These are phyloP conservation scores for Drosophila kokeensis DNA, from an alignment of 2,888 invertebrate species.

Conservation along the genomic window DNA sequence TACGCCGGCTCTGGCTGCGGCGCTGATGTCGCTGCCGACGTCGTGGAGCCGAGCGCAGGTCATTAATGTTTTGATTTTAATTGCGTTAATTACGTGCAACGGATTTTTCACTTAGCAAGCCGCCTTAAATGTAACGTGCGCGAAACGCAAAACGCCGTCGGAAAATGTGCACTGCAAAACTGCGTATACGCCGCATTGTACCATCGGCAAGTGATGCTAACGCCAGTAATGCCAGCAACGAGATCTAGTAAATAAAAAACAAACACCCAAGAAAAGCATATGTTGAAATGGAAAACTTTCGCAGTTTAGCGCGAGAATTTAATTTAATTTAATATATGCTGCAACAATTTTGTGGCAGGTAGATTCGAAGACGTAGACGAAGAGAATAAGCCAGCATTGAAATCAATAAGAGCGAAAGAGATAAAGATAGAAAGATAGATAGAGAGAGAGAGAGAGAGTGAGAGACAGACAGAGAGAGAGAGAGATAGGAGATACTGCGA, in stretches of 20 bases:
- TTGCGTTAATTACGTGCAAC: constrained; percentile 84
- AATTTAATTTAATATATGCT: constrained; percentile 38
- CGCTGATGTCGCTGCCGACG: constrained; percentile 54
- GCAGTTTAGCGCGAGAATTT: constrained; percentile 49
- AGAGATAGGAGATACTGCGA: background rate
- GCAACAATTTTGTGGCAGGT: constrained; percentile 22
- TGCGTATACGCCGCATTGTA: constrained; percentile 31
- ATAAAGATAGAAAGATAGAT: background rate
- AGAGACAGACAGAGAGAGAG: background rate
- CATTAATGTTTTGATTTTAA: constrained; percentile 85
- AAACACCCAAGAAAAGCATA: background rate
- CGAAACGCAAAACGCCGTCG: constrained; percentile 44
- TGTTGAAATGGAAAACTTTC: constrained; percentile 24
- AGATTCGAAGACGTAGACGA: constrained; percentile 16
- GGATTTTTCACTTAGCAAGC: constrained; percentile 78
- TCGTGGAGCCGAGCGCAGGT: constrained; percentile 70
- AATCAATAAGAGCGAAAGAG: background rate
- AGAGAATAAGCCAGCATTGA: background rate
- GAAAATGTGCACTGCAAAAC: constrained; percentile 32
- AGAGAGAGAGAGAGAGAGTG: background rate
- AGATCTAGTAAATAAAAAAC: background rate
- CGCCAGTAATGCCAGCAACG: background rate
- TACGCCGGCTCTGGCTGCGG: constrained; percentile 19
- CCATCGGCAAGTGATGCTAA: background rate
- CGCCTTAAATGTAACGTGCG: constrained; percentile 29